Conservation (phyloP, 1,140 invertebrate species). For the Monomorium pharaonis region DNA sequence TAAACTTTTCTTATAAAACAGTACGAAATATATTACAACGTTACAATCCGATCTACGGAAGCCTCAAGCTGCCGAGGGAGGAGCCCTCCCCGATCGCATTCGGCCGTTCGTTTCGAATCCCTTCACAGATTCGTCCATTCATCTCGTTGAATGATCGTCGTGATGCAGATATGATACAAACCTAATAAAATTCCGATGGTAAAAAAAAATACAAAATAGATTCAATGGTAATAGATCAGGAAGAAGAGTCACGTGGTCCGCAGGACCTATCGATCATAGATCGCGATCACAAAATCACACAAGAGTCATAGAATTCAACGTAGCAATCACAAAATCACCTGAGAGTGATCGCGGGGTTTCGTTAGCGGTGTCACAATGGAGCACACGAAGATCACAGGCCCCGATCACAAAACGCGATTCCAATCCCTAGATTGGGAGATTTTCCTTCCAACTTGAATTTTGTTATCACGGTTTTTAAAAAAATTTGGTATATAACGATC, state of each 20-base stretch:
- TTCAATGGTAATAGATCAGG: neutral
- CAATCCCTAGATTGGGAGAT: neutral
- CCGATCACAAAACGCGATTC: neutral
- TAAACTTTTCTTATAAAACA: slow-evolving; percentile 48
- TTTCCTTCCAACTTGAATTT: too few species aligned
- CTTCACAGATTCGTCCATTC: neutral
- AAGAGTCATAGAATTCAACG: neutral
- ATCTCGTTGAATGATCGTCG: neutral
- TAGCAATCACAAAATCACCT: neutral
- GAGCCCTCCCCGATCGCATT: neutral
- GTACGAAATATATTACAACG: slow-evolving; percentile 46
- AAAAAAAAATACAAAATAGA: neutral
- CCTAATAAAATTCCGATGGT: neutral
- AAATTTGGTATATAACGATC: too few species aligned
- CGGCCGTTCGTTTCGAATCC: neutral
- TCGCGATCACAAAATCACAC: neutral
- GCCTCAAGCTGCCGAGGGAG: neutral
- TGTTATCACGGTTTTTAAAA: too few species aligned
- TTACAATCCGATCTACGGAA: neutral
- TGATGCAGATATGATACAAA: neutral
- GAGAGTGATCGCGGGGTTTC: too few species aligned
- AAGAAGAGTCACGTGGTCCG: neutral
- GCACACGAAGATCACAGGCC: neutral
- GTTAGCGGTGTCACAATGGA: neutral
- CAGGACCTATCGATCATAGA: neutral